phyloP scores from a whole-genome alignment of 2,797 vertebrate genomes.

The Morus bassanus region DNA sequence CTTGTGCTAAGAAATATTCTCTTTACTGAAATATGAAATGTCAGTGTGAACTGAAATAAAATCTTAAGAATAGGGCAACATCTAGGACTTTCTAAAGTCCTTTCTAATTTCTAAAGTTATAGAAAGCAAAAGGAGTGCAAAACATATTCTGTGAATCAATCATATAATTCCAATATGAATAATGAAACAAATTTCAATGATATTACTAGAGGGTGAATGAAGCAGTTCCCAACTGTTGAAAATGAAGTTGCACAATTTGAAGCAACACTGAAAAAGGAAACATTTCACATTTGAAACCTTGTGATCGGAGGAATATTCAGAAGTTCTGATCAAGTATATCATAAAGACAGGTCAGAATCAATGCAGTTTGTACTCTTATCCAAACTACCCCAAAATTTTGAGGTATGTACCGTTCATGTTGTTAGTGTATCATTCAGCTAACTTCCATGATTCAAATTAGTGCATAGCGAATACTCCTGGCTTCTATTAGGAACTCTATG shows the following conservation, averaged over 20 bases:
- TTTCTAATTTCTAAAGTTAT: background rate
- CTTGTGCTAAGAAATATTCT: constrained; percentile 15
- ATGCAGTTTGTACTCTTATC: background rate
- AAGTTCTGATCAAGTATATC: background rate
- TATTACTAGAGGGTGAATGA: background rate
- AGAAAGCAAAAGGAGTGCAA: background rate
- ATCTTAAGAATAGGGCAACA: background rate
- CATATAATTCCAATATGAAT: background rate
- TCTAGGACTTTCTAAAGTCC: background rate
- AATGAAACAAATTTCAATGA: background rate
- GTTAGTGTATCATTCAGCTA: background rate
- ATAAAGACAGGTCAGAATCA: background rate
- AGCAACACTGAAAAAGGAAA: background rate
- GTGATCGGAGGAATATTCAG: background rate
- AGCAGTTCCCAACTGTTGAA: background rate
- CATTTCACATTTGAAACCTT: background rate
- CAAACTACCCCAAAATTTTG: background rate
- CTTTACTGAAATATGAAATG: background rate
- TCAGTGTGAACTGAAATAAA: background rate
- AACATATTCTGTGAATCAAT: background rate
- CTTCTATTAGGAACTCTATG: background rate
- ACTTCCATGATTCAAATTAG: background rate
- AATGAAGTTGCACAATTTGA: background rate
- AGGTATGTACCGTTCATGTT: background rate
- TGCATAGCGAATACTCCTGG: background rate